phyloP scores from a whole-genome alignment of 1,140 invertebrate genomes.

The Trichonephila clavipes region DNA sequence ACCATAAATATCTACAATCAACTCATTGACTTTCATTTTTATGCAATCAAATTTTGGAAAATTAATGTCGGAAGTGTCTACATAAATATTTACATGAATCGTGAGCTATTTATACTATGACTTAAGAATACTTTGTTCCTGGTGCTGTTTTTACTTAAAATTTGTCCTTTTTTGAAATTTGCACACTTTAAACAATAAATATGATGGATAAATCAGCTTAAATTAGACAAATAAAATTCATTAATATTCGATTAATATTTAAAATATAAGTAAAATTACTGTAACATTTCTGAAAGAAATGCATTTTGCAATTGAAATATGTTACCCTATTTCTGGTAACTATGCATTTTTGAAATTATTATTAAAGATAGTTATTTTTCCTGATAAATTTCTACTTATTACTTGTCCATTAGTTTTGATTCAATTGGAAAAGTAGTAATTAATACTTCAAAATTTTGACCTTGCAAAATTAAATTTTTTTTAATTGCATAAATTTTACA shows the following conservation, averaged over 20 bases:
- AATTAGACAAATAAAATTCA: no score
- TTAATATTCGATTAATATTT: no score
- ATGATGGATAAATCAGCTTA: background rate
- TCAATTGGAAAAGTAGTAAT: no score
- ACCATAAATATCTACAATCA: background rate
- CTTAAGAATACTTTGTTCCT: conserved; percentile 39
- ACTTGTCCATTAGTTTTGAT: no score
- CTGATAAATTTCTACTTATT: no score
- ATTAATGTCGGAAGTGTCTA: conserved; percentile 48
- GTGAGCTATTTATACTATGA: conserved; percentile 50
- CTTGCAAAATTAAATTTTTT: no score
- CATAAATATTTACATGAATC: conserved; percentile 24
- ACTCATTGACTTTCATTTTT: conserved; percentile 54
- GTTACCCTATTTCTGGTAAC: no score
- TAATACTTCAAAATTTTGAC: no score
- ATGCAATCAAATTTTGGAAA: conserved; percentile 47
- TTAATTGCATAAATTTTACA: no score
- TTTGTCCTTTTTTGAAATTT: conserved; percentile 53
- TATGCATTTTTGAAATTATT: no score
- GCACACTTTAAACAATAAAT: conserved; percentile 48
- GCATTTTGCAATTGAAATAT: background rate
- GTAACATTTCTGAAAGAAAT: background rate
- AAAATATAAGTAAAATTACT: background rate
- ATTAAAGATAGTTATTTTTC: no score
- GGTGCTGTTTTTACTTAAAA: conserved; percentile 73